Evolutionary conservation across 2,888 invertebrate species (phyloP), one percentile per base, ranked within the genome.

Genomic region (Hofmannophila pseudospretella): DNA sequence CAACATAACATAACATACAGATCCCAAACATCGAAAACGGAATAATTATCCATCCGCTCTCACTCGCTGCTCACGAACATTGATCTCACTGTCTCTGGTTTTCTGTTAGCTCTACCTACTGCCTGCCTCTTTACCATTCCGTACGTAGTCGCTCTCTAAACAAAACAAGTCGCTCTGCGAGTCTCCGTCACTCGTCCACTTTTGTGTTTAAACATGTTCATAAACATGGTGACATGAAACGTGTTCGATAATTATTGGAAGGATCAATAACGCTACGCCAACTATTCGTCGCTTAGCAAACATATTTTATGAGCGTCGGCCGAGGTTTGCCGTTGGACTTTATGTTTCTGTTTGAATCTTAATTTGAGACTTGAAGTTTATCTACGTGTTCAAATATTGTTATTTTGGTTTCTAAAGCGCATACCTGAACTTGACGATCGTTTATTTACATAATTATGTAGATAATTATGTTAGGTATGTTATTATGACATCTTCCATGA

Each of bases 161-260:
- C 77, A 76, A 82, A 79, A 81, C 76, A 76, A 63, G 54, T 60
- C 54, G 52, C 64, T 51, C 58, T 52, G 56, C 61, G 61, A 57
- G 67, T 77, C 73, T 77, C 76, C 70, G 71, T 71, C 69, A 77
- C 72, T 70, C 68, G 68, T 70, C 72, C 67, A 74, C 77, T 72
- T 76, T 77, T 67, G 66, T 84, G 65, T 86, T 82, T 80, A 77
- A 79, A 72, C 72, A 69, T 71, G 64, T 65, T 64, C 69, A 69
- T 69, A 74, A 72, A 75, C 79, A 75, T 78, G 74, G 81, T 78
- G 80, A 82, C 84, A 85, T 73, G 81, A 81, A 85, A 85, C 85
- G 81, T 86, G 86, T 77, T 74, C 86, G 80, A 86, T 86, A 85
- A 85, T 86, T 86, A 86, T 86, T 85, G 77, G 84, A 86, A 86